Evolutionary conservation across 1,140 invertebrate species (phyloP), one percentile per base, ranked within the genome.

Genomic region (Drosophila tropicalis): DNA sequence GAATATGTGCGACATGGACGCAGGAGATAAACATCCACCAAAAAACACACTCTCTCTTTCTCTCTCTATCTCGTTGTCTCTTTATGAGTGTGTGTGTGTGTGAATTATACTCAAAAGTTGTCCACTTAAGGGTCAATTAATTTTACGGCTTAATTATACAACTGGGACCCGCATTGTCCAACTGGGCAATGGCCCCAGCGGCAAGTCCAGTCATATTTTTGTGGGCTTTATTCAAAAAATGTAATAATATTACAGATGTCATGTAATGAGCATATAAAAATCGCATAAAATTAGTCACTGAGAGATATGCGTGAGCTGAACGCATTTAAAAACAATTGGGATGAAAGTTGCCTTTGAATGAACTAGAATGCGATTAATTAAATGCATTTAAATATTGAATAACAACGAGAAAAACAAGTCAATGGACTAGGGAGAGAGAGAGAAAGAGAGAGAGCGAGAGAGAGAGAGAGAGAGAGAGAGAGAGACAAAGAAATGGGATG

Each of bases 71-170:
- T 36, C 34, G 2, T 10, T 36, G 9, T 36, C 34, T 36, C 34
- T 36, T 0, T 12, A 29, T 29, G 29, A 5, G 29, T 29, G 5
- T 29, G 29, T 39, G 9, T 39, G 2, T 39, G 36, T 13, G 36
- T 39, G 84, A 51, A 84, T 89, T 89, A 84, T 87, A 66, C 63
- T 78, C 63, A 70, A 87, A 87, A 89, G 58, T 89, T 89, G 22
- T 13, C 73, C 83, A 80, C 84, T 89, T 81, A 89, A 78, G 76
- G 62, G 62, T 73, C 77, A 89, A 89, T 89, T 89, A 78, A 80
- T 84, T 84, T 80, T 77, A 89, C 80, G 71, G 71, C 80, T 89
- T 89, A 89, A 89, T 89, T 89, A 89, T 84, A 76, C 78, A 36
- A 70, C 55, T 67, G 71, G 57, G 66, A 64, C 81, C 81, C 81